Evolutionary conservation across 2,113 vertebrate genomes (phyloP).

Genomic region (Melozone crissalis): DNA sequence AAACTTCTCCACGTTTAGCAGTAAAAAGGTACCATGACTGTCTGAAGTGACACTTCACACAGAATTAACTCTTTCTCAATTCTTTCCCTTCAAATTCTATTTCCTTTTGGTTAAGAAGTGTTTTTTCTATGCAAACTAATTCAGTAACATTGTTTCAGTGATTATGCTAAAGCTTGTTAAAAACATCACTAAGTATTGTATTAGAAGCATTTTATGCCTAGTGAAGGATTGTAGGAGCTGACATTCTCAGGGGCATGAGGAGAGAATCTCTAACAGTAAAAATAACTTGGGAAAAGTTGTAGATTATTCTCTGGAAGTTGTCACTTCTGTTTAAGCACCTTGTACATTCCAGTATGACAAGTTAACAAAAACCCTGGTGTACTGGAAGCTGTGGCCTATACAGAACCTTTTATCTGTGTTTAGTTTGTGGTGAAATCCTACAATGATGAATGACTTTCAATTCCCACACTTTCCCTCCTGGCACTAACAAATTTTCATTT

Average conservation of each 20-base stretch:
- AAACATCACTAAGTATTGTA: background rate
- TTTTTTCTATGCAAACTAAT: background rate
- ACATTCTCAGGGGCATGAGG: background rate
- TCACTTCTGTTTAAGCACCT: background rate
- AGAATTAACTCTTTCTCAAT: background rate
- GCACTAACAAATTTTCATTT: slow-evolving; percentile 57
- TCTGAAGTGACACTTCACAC: background rate
- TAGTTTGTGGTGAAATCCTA: background rate
- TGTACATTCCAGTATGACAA: background rate
- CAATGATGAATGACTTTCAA: slow-evolving; percentile 60
- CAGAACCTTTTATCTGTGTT: slow-evolving; percentile 50
- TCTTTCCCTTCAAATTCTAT: background rate
- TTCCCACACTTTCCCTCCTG: slow-evolving; percentile 21
- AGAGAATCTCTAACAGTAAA: background rate
- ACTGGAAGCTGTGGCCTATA: background rate
- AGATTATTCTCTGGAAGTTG: background rate
- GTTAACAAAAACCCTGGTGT: background rate
- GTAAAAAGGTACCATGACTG: background rate
- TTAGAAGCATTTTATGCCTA: background rate
- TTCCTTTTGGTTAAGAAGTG: background rate
- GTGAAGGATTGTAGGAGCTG: background rate
- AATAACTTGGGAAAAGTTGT: background rate
- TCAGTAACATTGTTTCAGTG: background rate
- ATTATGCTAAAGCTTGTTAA: background rate
- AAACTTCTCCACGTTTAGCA: background rate